Evolutionary conservation across 2,888 invertebrate genomes (phyloP).

Genomic region (Cybosia mesomella): DNA sequence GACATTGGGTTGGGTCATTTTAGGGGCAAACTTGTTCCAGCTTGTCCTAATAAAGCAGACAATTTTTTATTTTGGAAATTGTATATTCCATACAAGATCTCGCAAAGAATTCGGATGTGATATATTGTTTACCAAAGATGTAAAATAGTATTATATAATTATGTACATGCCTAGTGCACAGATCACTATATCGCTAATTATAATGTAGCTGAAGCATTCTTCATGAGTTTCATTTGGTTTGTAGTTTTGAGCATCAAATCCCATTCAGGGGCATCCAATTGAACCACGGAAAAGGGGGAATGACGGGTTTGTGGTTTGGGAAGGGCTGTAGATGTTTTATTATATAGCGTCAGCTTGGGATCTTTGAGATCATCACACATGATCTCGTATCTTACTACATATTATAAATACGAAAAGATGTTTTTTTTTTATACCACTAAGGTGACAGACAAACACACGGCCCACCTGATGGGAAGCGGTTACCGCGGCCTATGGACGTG

Average conservation of each 20-base stretch:
- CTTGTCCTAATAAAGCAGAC: background rate
- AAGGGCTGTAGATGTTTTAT: no score
- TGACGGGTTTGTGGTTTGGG: no score
- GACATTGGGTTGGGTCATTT: background rate
- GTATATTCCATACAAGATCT: conserved; percentile 56
- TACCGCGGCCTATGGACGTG: no score
- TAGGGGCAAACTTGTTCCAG: background rate
- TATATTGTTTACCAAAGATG: conserved; percentile 46
- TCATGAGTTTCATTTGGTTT: conserved; percentile 44
- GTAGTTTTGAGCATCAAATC: background rate
- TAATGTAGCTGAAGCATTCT: conserved; percentile 67
- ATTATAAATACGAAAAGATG: no score
- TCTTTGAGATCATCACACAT: no score
- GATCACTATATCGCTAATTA: conserved; percentile 46
- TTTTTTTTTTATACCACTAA: no score
- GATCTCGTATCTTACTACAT: no score
- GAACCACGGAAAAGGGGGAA: no score
- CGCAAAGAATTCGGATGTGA: conserved; percentile 27
- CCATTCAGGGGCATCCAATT: no score
- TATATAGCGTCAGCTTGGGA: no score
- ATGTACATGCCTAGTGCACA: conserved; percentile 35
- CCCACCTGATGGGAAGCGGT: no score
- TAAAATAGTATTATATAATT: conserved; percentile 45
- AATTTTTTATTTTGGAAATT: background rate
- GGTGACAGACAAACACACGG: no score